Evolutionary conservation across 2,797 vertebrate species (phyloP), one percentile per base, ranked within the genome.

Genomic region (Epinephelus awoara): DNA sequence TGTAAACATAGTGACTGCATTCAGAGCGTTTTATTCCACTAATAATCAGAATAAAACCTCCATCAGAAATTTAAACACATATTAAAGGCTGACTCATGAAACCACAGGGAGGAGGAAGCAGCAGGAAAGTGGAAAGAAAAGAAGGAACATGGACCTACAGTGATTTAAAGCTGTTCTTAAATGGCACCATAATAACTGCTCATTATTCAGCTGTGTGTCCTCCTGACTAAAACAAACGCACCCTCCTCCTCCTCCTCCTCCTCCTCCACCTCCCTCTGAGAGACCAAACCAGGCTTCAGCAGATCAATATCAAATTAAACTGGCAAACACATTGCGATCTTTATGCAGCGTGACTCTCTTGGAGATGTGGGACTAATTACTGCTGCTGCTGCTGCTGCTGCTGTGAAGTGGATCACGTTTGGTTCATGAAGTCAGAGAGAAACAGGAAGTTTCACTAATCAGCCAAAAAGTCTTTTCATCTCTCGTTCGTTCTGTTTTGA

Each of bases 291-390:
- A 67, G 46, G 34, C 34, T 34, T 34, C 34, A 34, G 34, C 23
- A 7, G 57, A 85, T 81, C 62, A n/a, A 85, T 75, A 81, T 64
- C 57, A n/a, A 57, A 85, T 85, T 34, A 69, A 65, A 42, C 19
- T 12, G 58, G 25, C 19, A 40, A 79, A 56, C 46, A 4, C 0
- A 21, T 54, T 61, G 23, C 29, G 19, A 65, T 54, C 69, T 49
- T 40, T 15, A 29, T 38, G 6, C 27, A 29, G 5, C 5, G 9
- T 21, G 49, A 12, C 46, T 38, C 19, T 40, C 38, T 49, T 8
- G 2, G 21, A 13, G 47, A 51, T 17, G 34, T 73, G 61, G 66
- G 55, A 55, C 3, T 46, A 38, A 50, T 49, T 29, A 42, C 54
- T 64, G 46, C 14, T 68, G 52, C 34, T 49, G 18, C n/a, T n/a